Base-by-base conservation (phyloP, 2,113 vertebrate genomes). In the Scopus umbretta region DNA sequence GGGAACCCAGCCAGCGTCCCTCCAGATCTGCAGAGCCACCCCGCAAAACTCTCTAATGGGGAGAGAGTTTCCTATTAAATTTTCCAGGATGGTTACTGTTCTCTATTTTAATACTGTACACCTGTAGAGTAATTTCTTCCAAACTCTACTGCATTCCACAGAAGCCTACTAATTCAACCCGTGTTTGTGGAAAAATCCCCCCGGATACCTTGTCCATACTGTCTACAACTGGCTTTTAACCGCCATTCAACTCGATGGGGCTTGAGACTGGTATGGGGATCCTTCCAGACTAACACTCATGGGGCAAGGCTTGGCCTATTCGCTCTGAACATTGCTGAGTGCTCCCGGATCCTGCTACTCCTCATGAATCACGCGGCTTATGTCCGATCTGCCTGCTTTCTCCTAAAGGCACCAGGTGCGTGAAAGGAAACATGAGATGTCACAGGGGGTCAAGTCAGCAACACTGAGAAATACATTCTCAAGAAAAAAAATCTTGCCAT, bases 251-350 rank as follows among this genome's bases (percentile, higher is more conserved):
- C 40, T n/a, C 38, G 10, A 4, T 1, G 11, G n/a, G 68, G 43
- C 55, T 59, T 20, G 40, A 16, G 49, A 2, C 34, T 11, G 7
- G 3, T 7, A 1, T 3, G 12, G 80, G 52, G 34, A 65, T 16
- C 20, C 17, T 30, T 14, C 26, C 34, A 59, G 63, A 16, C 16
- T 15, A 23, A 5, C 2, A 1, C 7, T 15, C 18, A 15, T 0
- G 4, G 61, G 55, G 5, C 50, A 42, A 61, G 50, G 65, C n/a
- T 50, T n/a, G 22, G 7, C 16, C 73, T 30, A 0, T 5, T 40
- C 32, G 0, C 16, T 18, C 56, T 11, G 25, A 36, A 3, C 16
- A 0, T 1, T 9, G 18, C 45, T 3, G 16, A 29, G 36, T 2
- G 19, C 26, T 67, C 42, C 23, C 15, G 2, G 18, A 4, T 49